Evolutionary conservation across 2,888 invertebrate species (phyloP).

Genomic region (Nephrotoma flavescens): DNA sequence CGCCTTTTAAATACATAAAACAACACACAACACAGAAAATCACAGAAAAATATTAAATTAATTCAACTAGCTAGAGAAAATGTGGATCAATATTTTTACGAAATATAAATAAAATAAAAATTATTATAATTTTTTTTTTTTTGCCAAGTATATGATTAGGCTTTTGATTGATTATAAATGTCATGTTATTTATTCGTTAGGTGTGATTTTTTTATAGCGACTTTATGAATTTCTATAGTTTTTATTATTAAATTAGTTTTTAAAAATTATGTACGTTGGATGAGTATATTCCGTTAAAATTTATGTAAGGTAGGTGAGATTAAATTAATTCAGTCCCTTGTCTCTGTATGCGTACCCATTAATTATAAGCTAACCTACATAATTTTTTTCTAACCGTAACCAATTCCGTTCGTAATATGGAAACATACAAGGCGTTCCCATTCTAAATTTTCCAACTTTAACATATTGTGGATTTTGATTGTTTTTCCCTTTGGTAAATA

Average conservation of each 20-base stretch:
- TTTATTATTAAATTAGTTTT: not conserved
- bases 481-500: not conserved
- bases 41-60: not conserved
- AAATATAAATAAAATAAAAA: not conserved
- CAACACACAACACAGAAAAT: not conserved
- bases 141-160: not conserved
- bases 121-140: not conserved
- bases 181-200: not conserved
- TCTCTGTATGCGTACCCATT: not conserved
- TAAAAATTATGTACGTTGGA: not conserved
- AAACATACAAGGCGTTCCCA: not conserved
- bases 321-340: not conserved
- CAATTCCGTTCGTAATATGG: not conserved
- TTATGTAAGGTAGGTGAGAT: not conserved
- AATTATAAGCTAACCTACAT: not conserved
- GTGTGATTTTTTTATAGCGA: not conserved
- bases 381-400: not conserved
- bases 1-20: not conserved
- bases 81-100: not conserved
- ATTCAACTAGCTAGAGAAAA: not conserved
- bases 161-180: not conserved
- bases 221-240: not conserved
- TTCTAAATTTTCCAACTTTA: not conserved
- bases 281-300: not conserved
- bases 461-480: not conserved